Percentiles rank a stretch among this genome's conserved stretches.
These are phyloP conservation scores for Dicroscelio sp. DNA, from an alignment of 2,888 invertebrate genomes.

Conservation along the genomic window DNA sequence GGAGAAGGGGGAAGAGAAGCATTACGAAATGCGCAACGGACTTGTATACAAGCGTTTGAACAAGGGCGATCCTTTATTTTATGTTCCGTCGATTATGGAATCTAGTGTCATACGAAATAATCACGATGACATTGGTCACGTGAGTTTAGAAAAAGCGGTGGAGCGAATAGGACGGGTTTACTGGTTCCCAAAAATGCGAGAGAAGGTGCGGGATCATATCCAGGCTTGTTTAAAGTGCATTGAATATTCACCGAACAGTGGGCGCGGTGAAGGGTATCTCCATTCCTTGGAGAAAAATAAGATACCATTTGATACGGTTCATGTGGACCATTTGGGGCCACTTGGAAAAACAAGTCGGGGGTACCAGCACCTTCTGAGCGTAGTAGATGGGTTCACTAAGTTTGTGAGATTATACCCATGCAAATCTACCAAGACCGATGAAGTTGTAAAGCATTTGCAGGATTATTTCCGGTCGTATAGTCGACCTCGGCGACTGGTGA, in stretches of 20 bases:
- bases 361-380: neutral
- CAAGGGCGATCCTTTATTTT: conserved; percentile 26
- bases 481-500: conserved; percentile 79
- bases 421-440: conserved; percentile 69
- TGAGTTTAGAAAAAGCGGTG: conserved; percentile 67
- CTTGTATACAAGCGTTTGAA: conserved; percentile 81
- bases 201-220: conserved; percentile 84
- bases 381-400: conserved; percentile 13
- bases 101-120: conserved; percentile 34
- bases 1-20: conserved; percentile 41
- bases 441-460: conserved; percentile 79
- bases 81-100: too few relatives aligned
- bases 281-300: conserved; percentile 19
- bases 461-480: conserved; percentile 81
- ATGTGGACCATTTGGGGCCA: too few relatives aligned
- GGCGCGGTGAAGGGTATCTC: conserved; percentile 64
- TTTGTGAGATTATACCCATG: neutral
- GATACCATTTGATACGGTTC: conserved; percentile 43
- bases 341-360: conserved; percentile 53
- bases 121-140: conserved; percentile 77
- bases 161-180: conserved; percentile 67
- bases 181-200: conserved; percentile 79
- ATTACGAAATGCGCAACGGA: conserved; percentile 81
- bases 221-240: conserved; percentile 87
- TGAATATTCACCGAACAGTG: conserved; percentile 71